These are phyloP conservation scores for Dinomys branickii DNA, from an alignment of 2,113 vertebrate species.

Conservation along the genomic window DNA sequence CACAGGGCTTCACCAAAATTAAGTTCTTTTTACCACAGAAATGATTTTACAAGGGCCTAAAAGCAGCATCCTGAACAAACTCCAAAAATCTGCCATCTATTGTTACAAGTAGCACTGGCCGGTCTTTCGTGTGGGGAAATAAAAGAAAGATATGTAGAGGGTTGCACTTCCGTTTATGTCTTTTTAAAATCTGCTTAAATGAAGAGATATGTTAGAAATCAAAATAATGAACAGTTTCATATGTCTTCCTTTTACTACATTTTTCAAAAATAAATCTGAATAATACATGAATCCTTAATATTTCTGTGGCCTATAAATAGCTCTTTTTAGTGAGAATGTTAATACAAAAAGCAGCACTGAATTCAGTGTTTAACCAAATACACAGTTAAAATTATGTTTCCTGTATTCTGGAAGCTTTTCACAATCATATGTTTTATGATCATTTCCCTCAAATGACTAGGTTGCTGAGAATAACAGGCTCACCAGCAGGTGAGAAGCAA, in stretches of 20 bases:
- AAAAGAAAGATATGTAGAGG: not conserved
- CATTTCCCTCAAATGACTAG: slow-evolving; percentile 62
- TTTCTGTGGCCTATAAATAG: slow-evolving; percentile 45
- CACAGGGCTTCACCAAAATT: not conserved
- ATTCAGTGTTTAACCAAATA: slow-evolving; percentile 59
- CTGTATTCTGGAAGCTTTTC: slow-evolving; percentile 64
- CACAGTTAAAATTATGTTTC: slow-evolving; percentile 55
- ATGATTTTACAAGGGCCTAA: not conserved
- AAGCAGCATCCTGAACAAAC: not conserved
- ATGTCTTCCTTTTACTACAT: slow-evolving; percentile 37
- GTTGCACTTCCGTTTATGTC: slow-evolving; percentile 40
- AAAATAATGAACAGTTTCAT: slow-evolving; percentile 50
- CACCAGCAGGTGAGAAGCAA: slow-evolving; percentile 50
- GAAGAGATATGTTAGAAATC: slow-evolving; percentile 45
- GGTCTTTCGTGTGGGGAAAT: not conserved
- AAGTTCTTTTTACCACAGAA: not conserved
- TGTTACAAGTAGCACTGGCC: not conserved
- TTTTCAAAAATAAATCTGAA: slow-evolving; percentile 67
- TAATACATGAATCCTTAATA: slow-evolving; percentile 55
- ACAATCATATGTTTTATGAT: slow-evolving; percentile 61
- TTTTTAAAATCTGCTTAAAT: slow-evolving; percentile 64
- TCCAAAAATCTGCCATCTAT: not conserved
- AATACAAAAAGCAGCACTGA: slow-evolving; percentile 39
- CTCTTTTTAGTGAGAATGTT: slow-evolving; percentile 43
- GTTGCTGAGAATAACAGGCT: slow-evolving; percentile 57